Base-by-base conservation (phyloP, 1,140 invertebrate genomes). In the Heterodera carotae region DNA sequence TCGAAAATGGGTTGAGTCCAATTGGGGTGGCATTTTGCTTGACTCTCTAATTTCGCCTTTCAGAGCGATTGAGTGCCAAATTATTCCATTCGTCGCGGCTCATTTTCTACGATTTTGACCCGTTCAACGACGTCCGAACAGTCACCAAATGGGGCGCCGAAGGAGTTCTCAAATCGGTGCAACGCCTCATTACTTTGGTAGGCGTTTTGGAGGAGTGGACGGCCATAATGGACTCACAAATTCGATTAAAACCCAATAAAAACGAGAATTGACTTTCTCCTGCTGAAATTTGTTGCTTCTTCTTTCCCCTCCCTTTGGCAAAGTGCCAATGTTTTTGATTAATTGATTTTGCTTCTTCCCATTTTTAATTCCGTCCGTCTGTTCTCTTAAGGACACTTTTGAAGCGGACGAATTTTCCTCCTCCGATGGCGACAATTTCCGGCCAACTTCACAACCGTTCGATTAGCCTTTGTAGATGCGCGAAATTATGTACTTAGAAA, bases 91-190 rank as follows among this genome's bases (percentile, higher is more conserved):
- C 29, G 12, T 27, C 62, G 4, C 62, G 62, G 6, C 29, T 66
- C 29, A n/a, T 66, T 29, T 66, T 66, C 33, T 66, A 29, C 62
- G 62, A 66, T 3, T 66, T 66, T 22, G 62, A 66, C 29, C 62
- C 62, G 33, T 2, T 2, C 62, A 66, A 31, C 62, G 62, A 66
- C 33, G 12, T 18, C 62, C 27, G 22, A 34, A 66, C 62, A 10
- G 6, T 66, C 62, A 31, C 1, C 15, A 29, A 34, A 31, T 66
- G 62, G 62, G n/a, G 22, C 25, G 62, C 33, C 29, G 62, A 66
- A 12, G 62, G 62, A 29, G 12, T 27, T 25, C 62, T 66, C 4
- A 15, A 66, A 31, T 31, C 62, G 62, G 62, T 29, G 62, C 62
- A 66, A 31, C 62, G 62, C 3, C 62, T 66, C 31, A n/a, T 66